Evolutionary conservation across 2,113 vertebrate species (phyloP).

Genomic region (Peromyscus californicus): DNA sequence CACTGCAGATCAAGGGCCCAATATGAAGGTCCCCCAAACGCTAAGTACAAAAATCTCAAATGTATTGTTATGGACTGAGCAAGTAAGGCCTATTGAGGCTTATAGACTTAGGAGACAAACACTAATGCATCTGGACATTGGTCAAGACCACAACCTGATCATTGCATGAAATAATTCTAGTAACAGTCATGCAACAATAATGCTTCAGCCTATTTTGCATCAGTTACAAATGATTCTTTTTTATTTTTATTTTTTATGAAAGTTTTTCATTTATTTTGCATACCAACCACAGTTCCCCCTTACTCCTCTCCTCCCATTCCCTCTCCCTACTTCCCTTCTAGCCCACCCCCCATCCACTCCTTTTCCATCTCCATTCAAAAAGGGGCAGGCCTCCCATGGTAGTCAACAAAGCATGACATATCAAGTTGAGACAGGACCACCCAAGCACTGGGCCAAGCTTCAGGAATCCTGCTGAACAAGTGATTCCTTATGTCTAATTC

Average conservation of each 20-base stretch:
- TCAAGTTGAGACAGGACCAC: no score
- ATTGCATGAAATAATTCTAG: background rate
- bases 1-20: background rate
- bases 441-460: no score
- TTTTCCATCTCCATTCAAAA: no score
- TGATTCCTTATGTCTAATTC: background rate
- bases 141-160: background rate
- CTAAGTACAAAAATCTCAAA: background rate
- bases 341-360: no score
- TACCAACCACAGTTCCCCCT: no score
- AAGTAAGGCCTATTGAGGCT: background rate
- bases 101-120: background rate
- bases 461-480: background rate
- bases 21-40: background rate
- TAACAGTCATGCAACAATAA: background rate
- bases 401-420: no score
- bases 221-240: background rate
- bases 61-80: background rate
- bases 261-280: no score
- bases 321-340: no score
- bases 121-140: background rate
- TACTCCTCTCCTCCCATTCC: no score
- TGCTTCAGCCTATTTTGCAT: background rate
- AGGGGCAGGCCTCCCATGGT: no score
- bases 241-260: no score